These are phyloP conservation scores for Ophthalmolycus amberensis DNA, from an alignment of 2,113 vertebrate species.

Conservation along the genomic window DNA sequence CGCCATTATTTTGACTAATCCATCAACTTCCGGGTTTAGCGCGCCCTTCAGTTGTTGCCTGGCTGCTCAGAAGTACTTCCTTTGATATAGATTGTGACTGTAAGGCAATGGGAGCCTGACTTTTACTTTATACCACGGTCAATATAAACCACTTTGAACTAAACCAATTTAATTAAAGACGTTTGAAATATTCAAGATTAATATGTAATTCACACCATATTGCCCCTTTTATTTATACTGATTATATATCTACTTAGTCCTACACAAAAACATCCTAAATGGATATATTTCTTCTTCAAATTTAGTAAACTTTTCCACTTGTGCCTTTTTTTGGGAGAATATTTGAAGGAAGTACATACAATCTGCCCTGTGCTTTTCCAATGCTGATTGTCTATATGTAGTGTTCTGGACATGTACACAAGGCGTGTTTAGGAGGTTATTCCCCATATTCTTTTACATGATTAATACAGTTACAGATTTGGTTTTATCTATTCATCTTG, in stretches of 20 bases:
- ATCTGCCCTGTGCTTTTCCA: not conserved
- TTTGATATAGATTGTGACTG: constrained; percentile 27
- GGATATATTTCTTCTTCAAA: not conserved
- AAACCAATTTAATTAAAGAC: not conserved
- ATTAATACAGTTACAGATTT: not conserved
- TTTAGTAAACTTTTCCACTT: not conserved
- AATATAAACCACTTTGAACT: constrained; percentile 9
- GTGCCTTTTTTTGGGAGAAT: not conserved
- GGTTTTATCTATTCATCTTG: not conserved
- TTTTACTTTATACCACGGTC: constrained; percentile 20
- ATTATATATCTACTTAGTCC: not conserved
- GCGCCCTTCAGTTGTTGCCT: constrained; percentile 13
- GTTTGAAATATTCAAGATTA: not conserved
- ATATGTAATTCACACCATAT: not conserved
- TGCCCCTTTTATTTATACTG: not conserved
- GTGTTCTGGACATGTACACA: not conserved
- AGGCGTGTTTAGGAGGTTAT: not conserved
- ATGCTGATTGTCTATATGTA: not conserved
- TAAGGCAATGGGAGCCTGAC: not conserved
- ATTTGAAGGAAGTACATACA: not conserved
- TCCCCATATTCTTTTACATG: not conserved
- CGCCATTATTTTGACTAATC: constrained; percentile 52
- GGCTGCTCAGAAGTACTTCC: constrained; percentile 48
- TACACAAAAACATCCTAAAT: not conserved
- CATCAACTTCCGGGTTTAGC: constrained; percentile 25